Conservation (phyloP, 2,888 invertebrate genomes). For the Scaptomyza reducta region DNA sequence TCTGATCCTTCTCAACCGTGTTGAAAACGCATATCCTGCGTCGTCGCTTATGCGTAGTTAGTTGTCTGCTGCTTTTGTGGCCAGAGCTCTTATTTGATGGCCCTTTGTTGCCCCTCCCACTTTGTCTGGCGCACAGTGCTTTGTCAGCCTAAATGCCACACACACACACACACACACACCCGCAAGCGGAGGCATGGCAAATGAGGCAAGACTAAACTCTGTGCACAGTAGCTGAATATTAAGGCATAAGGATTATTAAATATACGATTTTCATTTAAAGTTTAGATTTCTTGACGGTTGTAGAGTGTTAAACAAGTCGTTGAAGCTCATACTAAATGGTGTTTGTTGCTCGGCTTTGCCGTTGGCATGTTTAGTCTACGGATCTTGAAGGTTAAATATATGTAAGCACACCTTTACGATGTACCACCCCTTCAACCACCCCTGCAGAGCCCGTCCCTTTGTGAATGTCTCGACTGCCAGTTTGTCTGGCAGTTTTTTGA, state of each 20-base stretch:
- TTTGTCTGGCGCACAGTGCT: slow-evolving; percentile 15
- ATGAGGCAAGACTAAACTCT: slow-evolving; percentile 51
- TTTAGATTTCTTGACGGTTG: background rate
- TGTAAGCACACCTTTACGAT: slow-evolving; percentile 73
- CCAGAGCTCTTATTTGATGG: slow-evolving; percentile 68
- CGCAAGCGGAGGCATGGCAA: slow-evolving; percentile 36
- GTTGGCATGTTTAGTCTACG: slow-evolving; percentile 72
- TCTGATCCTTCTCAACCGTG: slow-evolving; percentile 28
- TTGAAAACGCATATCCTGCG: slow-evolving; percentile 62
- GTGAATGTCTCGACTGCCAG: slow-evolving; percentile 37
- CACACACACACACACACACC: slow-evolving; percentile 12
- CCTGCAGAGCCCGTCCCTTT: background rate
- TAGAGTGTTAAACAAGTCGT: slow-evolving; percentile 50
- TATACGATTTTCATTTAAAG: background rate
- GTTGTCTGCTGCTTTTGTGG: slow-evolving; percentile 73
- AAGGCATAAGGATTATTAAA: background rate
- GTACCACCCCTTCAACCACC: slow-evolving; percentile 9
- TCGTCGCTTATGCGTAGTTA: slow-evolving; percentile 67
- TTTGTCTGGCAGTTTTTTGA: slow-evolving; percentile 67
- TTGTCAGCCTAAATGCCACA: slow-evolving; percentile 23
- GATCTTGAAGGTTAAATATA: slow-evolving; percentile 77
- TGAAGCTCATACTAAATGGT: background rate
- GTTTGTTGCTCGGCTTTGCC: slow-evolving; percentile 50
- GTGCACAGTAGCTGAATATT: slow-evolving; percentile 38
- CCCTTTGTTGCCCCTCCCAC: slow-evolving; percentile 18